These are phyloP conservation scores for Lamellibrachia columna DNA, from an alignment of 2,888 invertebrate genomes.

Conservation along the genomic window DNA sequence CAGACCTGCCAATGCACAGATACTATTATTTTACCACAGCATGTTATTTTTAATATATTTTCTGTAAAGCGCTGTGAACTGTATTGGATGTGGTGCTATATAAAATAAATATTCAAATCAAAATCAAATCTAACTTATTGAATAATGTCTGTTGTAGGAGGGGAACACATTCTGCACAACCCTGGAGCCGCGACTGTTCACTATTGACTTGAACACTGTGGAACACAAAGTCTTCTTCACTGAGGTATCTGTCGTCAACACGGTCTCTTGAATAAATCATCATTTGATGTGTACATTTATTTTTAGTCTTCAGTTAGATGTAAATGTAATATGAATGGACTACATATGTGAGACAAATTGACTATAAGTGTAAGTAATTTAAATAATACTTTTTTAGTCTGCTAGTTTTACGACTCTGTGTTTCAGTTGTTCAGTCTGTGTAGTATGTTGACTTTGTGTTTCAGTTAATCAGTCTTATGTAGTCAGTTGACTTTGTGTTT, in stretches of 20 bases:
- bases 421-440: neutral
- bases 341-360: too few relatives aligned
- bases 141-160: slow-evolving; percentile 68
- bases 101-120: too few relatives aligned
- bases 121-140: too few relatives aligned
- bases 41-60: too few relatives aligned
- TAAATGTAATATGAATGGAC: too few relatives aligned
- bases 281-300: neutral
- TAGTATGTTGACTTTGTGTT: too few relatives aligned
- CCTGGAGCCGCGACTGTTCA: slow-evolving; percentile 88
- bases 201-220: slow-evolving; percentile 79
- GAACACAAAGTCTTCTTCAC: slow-evolving; percentile 92
- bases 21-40: too few relatives aligned
- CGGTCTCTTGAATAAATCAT: neutral
- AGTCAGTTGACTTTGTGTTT: neutral
- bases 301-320: neutral
- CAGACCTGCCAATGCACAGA: too few relatives aligned
- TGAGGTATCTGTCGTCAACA: slow-evolving; percentile 69
- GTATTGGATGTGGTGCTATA: too few relatives aligned
- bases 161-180: slow-evolving; percentile 97
- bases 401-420: neutral
- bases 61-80: too few relatives aligned
- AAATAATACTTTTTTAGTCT: too few relatives aligned
- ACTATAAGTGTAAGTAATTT: too few relatives aligned
- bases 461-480: neutral